Conservation (phyloP, 1,140 invertebrate species). For the Zaprionus gabonicus region DNA sequence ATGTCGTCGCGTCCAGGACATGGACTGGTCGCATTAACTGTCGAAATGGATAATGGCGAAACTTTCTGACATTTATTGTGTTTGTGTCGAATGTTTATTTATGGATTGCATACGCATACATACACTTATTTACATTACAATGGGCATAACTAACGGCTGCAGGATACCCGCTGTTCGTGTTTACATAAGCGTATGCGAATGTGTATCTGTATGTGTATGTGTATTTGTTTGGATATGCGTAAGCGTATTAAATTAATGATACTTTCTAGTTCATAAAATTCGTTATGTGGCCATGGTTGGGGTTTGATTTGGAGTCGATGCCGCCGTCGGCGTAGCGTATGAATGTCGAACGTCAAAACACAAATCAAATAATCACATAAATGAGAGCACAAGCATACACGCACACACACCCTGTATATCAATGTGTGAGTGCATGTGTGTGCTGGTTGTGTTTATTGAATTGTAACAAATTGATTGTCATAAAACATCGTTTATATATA, state of each 20-base stretch:
- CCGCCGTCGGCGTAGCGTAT: conserved; percentile 41
- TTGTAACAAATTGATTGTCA: conserved; percentile 83
- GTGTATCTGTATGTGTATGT: conserved; percentile 24
- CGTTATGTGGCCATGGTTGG: conserved; percentile 56
- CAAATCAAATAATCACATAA: conserved; percentile 84
- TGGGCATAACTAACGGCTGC: conserved; percentile 73
- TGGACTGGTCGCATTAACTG: conserved; percentile 63
- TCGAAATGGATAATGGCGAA: conserved; percentile 75
- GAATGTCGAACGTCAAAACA: conserved; percentile 76
- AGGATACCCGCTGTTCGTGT: conserved; percentile 55
- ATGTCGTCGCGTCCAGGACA: conserved; percentile 43
- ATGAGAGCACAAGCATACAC: conserved; percentile 63
- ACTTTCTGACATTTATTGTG: conserved; percentile 83
- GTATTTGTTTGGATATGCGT: conserved; percentile 61
- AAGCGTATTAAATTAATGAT: conserved; percentile 84
- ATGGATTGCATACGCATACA: conserved; percentile 68
- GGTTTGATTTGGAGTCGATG: conserved; percentile 8
- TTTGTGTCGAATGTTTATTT: conserved; percentile 83
- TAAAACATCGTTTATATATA: conserved; percentile 83
- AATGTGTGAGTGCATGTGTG: conserved; percentile 5
- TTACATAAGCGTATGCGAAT: conserved; percentile 55
- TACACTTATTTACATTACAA: conserved; percentile 80
- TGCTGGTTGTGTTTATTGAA: conserved; percentile 71
- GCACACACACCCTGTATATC: conserved; percentile 14
- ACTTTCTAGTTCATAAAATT: conserved; percentile 84